phyloP scores from a whole-genome alignment of 2,888 invertebrate species.

The Lasioglossum pauxillum region DNA sequence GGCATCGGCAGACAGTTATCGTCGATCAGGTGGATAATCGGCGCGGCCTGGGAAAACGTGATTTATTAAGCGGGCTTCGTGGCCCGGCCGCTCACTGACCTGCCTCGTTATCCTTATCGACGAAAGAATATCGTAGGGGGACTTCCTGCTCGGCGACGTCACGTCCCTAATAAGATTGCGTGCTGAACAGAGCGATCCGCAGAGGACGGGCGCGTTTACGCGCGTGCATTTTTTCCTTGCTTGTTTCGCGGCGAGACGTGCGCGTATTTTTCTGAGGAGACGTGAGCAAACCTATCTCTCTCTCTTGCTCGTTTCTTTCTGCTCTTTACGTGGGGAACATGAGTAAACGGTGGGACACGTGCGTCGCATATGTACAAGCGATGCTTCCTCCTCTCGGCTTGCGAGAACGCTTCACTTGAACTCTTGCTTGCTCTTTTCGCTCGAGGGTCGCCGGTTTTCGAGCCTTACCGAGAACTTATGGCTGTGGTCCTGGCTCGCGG shows the following conservation, averaged over 20 bases:
- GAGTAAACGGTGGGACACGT: slow-evolving; percentile 62
- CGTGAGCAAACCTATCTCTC: slow-evolving; percentile 18
- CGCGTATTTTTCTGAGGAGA: slow-evolving; percentile 30
- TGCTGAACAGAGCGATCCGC: slow-evolving; percentile 46
- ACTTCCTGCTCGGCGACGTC: slow-evolving; percentile 65
- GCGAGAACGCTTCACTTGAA: neutral
- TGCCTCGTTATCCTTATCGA: slow-evolving; percentile 76
- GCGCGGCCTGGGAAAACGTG: slow-evolving; percentile 76
- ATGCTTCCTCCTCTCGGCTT: neutral
- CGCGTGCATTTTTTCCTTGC: slow-evolving; percentile 34
- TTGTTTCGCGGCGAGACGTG: slow-evolving; percentile 1
- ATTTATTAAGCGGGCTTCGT: slow-evolving; percentile 78
- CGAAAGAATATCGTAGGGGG: slow-evolving; percentile 75
- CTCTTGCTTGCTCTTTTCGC: slow-evolving; percentile 14
- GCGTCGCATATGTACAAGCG: slow-evolving; percentile 55
- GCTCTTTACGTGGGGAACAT: slow-evolving; percentile 54
- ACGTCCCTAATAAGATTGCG: slow-evolving; percentile 63
- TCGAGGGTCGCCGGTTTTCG: neutral
- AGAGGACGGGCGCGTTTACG: slow-evolving; percentile 44
- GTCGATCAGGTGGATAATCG: slow-evolving; percentile 76
- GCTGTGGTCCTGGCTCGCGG: neutral
- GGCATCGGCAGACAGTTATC: slow-evolving; percentile 66
- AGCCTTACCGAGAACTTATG: neutral
- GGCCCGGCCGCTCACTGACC: slow-evolving; percentile 75
- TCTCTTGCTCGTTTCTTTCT: slow-evolving; percentile 10